Base-by-base conservation (phyloP, 2,113 vertebrate genomes). In the Misgurnus mizolepis region DNA sequence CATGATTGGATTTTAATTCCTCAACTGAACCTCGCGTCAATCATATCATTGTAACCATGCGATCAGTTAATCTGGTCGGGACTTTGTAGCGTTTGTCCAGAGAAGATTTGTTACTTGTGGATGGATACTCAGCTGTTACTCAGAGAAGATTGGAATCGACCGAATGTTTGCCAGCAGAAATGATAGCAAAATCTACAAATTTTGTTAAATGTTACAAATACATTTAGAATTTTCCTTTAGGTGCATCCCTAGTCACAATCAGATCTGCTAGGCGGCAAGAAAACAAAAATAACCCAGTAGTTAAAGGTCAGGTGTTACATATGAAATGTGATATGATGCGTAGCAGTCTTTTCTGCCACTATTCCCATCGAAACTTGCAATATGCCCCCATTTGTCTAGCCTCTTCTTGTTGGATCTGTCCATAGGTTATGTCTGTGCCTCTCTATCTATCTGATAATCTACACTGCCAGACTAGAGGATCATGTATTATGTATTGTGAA, bases 281-380 rank as follows among this genome's bases (percentile, higher is more conserved):
- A 45, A 43, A 69, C 43, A 47, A 47, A 49, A 3, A 22, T 22
- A 45, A 50, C 67, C 7, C 60, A 61, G 55, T 74, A 74, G 40
- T 61, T 27, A 74, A 74, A 61, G 55, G 71, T 74, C 55, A 73
- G 70, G 17, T 6, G 10, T 4, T 14, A 60, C 55, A 40, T 60
- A 58, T 58, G 70, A 73, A 58, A 73, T 73, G 39, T 73, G 53
- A 73, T 60, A 60, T 60, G 55, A 73, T 18, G 43, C 58, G 55
- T 73, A 60, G 39, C 18, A 55, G 53, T 45, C 47, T 43, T 60
- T 60, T 73, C 55, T 73, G 39, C 53, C 71, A 45, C 71, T 45
- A 9, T 73, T 73, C 55, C 50, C 55, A 61, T 14, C 49, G 11
- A n/a, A 34, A 41, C 4, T 45, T 60, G 11, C 39, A 61, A 14